Evolutionary conservation across 2,113 vertebrate genomes (phyloP).

Genomic region (Pelodiscus sinensis): DNA sequence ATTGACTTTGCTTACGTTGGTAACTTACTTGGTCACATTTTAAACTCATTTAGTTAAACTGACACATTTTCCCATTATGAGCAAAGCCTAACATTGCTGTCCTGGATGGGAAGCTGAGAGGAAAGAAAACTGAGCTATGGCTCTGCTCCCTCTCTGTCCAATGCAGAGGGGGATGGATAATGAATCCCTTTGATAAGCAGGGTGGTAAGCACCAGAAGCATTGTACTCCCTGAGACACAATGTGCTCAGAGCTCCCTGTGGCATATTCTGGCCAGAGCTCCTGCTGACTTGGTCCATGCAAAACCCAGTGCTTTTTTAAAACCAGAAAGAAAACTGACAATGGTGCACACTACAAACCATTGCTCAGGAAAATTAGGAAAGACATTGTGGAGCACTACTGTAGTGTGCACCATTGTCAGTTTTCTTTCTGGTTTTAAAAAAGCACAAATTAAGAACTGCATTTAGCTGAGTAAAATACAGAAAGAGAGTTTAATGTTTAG

Average conservation of each 20-base stretch:
- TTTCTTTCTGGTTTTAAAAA: neutral
- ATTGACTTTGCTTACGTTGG: neutral
- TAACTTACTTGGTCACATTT: neutral
- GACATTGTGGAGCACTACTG: neutral
- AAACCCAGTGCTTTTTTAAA: too few species aligned
- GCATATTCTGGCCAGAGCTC: neutral
- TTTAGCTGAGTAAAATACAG: neutral
- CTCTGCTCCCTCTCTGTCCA: neutral
- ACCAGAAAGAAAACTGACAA: too few species aligned
- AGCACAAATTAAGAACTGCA: neutral
- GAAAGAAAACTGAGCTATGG: accelerated
- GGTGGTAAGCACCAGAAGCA: neutral
- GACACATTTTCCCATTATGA: neutral
- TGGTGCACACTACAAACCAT: neutral
- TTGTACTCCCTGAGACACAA: too few species aligned
- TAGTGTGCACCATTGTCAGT: neutral
- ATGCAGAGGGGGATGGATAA: neutral
- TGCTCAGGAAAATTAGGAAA: neutral
- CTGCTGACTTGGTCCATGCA: neutral
- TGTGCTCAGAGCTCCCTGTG: neutral
- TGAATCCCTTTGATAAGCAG: neutral
- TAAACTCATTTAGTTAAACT: neutral
- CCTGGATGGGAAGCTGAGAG: accelerated
- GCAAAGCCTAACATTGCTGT: neutral
- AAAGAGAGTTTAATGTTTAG: neutral